Conservation (phyloP, 2,797 vertebrate genomes). For the Peromyscus eremicus region DNA sequence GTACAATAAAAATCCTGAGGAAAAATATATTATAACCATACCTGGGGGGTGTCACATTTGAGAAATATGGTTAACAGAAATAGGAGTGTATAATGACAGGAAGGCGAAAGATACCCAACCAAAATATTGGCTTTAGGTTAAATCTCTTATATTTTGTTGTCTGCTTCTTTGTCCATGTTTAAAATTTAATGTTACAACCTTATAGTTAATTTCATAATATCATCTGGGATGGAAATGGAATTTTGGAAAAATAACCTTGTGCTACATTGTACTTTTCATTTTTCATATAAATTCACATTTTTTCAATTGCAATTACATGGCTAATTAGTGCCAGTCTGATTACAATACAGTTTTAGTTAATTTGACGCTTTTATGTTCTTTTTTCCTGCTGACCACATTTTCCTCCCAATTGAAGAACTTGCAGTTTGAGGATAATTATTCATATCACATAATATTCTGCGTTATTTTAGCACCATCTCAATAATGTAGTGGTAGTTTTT, state of each 20-base stretch:
- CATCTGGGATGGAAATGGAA: not conserved
- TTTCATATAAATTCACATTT: not conserved
- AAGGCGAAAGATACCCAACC: not conserved
- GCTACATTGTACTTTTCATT: not conserved
- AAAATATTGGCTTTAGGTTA: not conserved
- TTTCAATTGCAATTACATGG: not conserved
- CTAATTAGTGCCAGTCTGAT: not conserved
- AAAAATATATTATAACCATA: too few relatives aligned
- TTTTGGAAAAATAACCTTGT: not conserved
- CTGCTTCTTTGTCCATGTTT: not conserved
- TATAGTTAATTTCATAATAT: not conserved
- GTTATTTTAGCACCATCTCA: not conserved
- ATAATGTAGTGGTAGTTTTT: not conserved
- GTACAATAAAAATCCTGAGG: not conserved
- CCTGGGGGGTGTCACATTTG: not conserved
- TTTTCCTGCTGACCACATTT: not conserved
- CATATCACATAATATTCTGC: not conserved
- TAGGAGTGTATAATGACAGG: not conserved
- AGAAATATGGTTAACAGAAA: not conserved
- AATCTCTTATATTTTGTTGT: not conserved
- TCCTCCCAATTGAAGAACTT: not conserved
- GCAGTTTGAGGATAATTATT: not conserved
- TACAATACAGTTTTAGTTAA: too few relatives aligned
- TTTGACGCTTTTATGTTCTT: not conserved
- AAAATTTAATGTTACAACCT: not conserved